Evolutionary conservation across 2,888 invertebrate species (phyloP).

Genomic region (Yponomeuta evonymella): DNA sequence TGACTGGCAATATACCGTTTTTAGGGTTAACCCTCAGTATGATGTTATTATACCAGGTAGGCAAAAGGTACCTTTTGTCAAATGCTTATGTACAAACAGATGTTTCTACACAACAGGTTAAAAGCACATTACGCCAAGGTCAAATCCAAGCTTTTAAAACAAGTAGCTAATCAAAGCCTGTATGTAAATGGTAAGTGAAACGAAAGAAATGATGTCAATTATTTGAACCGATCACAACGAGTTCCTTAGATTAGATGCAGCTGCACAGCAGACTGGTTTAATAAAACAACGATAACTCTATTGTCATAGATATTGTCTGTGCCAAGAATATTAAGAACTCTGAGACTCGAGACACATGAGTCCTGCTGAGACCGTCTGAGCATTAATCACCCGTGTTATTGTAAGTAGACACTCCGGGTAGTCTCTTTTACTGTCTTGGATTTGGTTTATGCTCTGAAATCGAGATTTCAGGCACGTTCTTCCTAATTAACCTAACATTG

Average conservation of each 20-base stretch:
- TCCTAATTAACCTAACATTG: not conserved
- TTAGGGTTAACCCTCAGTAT: no score
- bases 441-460: conserved; percentile 24
- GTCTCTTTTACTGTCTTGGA: conserved; percentile 22
- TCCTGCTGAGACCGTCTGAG: conserved; percentile 38
- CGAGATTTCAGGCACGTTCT: not conserved
- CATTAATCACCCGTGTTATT: conserved; percentile 42
- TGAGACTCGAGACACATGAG: conserved; percentile 8
- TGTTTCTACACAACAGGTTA: no score
- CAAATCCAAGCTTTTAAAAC: no score
- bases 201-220: conserved; percentile 11
- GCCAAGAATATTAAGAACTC: conserved; percentile 4
- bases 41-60: no score
- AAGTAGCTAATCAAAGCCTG: no score
- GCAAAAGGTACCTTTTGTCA: no score
- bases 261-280: conserved; percentile 12
- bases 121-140: no score
- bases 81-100: no score
- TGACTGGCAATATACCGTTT: no score
- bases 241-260: conserved; percentile 10
- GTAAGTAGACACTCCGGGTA: conserved; percentile 28
- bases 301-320: not conserved
- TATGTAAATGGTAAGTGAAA: not conserved
- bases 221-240: conserved; percentile 2
- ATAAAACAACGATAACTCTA: conserved; percentile 15